Evolutionary conservation across 2,888 invertebrate genomes (phyloP), one percentile per base, ranked within the genome.

Genomic region (Bellardia bayeri): DNA sequence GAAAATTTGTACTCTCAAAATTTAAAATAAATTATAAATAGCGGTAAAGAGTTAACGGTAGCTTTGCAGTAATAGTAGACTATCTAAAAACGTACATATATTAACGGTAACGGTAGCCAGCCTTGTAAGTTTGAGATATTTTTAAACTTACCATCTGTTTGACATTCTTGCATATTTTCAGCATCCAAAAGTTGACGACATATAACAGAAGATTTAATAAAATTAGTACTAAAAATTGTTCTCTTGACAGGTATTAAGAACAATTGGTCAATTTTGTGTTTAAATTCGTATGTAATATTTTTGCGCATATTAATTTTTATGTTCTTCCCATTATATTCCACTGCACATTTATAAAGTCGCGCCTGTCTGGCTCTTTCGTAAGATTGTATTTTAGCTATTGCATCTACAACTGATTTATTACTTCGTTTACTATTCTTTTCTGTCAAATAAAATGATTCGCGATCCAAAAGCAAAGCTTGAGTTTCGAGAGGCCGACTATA

Each of bases 321-420:
- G 13, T 81, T 89, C 14, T 89, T 89, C 9, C 89, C 90, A 68
- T 91, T 90, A 56, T 90, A 89, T 30, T 89, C 90, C 5, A 92
- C 88, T 54, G 88, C 90, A 2, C 90, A 85, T 63, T 89, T 91
- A 51, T 92, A 91, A 2, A 90, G 79, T 9, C 93, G 89, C 2
- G 89, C 90, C 11, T 86, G 79, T 3, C 95, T 92, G 0, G 93
- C 94, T 61, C 94, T 91, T 90, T 95, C 95, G 69, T 94, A 94
- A 0, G 90, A 91, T 90, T 95, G 95, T 63, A 95, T 93, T 8
- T 94, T 69, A 14, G 88, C 92, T 0, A 94, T 89, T 3, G 92
- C 92, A 0, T 91, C 79, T 71, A 89, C 85, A 45, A 13, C 88
- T 91, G 91, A n/a, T 88, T 88, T 49, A 88, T 88, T 5, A 84